phyloP scores from a whole-genome alignment of 2,888 invertebrate genomes.

The Deilephila elpenor region DNA sequence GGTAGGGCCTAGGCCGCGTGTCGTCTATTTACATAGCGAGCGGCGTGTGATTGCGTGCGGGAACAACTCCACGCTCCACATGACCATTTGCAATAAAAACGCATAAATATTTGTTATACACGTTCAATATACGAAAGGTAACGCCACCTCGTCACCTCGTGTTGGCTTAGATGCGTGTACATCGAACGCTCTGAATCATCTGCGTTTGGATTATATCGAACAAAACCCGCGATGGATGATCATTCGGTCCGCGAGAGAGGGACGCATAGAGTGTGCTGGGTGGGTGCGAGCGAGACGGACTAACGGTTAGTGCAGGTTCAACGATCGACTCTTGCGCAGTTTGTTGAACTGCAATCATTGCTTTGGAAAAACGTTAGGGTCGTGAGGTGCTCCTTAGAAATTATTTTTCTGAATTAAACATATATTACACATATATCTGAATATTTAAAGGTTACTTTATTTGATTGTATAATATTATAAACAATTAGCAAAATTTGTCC shows the following conservation, averaged over 20 bases:
- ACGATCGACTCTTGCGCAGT: constrained; percentile 82
- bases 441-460: no score
- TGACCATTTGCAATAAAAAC: constrained; percentile 30
- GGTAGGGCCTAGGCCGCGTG: background rate
- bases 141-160: constrained; percentile 14
- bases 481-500: no score
- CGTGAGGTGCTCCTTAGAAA: constrained; percentile 42
- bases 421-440: no score
- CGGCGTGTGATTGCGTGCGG: constrained; percentile 12
- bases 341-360: constrained; percentile 83
- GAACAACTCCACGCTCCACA: constrained; percentile 25
- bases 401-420: background rate
- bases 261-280: constrained; percentile 46
- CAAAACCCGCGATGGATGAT: constrained; percentile 64
- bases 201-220: constrained; percentile 51
- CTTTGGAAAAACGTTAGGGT: constrained; percentile 80
- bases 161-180: constrained; percentile 39
- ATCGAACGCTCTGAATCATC: constrained; percentile 48
- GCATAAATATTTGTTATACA: constrained; percentile 46
- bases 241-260: constrained; percentile 45
- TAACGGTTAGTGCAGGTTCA: constrained; percentile 79
- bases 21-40: background rate
- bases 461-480: no score
- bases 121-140: constrained; percentile 56
- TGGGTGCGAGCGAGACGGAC: constrained; percentile 62